Conservation (phyloP, 35 echinoderm and acorn worm genomes). For the Amphiura filiformis region DNA sequence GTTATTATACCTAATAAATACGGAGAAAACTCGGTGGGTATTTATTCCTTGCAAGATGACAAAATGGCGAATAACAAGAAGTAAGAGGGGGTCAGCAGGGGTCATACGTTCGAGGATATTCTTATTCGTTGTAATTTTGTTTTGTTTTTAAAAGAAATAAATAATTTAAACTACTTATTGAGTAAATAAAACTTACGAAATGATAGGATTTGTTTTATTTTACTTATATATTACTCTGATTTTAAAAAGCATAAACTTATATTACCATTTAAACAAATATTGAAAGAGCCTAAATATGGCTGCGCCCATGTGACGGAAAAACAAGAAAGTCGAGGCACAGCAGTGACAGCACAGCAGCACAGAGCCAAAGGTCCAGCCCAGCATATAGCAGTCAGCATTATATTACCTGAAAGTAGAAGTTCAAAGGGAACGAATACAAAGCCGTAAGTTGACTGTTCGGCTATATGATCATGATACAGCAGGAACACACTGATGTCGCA, state of each 20-base stretch:
- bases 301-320: background rate
- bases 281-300: background rate
- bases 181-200: background rate
- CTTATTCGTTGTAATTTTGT: background rate
- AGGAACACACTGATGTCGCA: no score
- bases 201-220: background rate
- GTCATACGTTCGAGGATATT: background rate
- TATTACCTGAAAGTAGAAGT: no score
- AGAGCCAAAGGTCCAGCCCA: no score
- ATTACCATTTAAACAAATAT: background rate
- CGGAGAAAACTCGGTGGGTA: background rate
- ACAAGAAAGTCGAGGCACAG: background rate
- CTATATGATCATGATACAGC: no score
- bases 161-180: background rate
- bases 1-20: background rate
- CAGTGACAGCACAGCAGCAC: no score
- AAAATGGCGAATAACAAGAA: background rate
- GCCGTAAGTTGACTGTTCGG: no score
- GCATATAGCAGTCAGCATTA: no score
- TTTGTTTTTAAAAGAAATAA: no score
- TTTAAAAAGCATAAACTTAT: background rate
- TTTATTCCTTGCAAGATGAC: background rate
- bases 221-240: background rate
- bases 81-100: background rate
- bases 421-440: no score